These are phyloP conservation scores for Nomada ferruginata DNA, from an alignment of 2,888 invertebrate species.

Conservation along the genomic window DNA sequence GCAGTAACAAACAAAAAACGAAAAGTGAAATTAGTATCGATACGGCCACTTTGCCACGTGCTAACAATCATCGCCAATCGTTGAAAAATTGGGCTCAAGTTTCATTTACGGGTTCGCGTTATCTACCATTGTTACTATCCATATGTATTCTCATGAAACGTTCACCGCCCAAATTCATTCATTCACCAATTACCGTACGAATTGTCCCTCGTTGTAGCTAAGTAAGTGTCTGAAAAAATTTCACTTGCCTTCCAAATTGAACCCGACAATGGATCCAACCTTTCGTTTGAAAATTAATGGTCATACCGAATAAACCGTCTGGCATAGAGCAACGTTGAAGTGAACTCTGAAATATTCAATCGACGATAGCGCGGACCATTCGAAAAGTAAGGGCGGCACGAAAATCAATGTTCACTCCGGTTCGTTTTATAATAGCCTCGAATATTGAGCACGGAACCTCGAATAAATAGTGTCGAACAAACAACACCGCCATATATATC, in stretches of 20 bases:
- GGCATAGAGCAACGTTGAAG: not conserved
- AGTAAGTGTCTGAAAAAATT: constrained; percentile 5
- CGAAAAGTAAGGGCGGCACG: no score
- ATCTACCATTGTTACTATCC: not conserved
- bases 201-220: not conserved
- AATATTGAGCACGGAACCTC: no score
- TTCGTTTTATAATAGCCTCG: no score
- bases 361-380: not conserved
- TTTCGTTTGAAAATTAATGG: not conserved
- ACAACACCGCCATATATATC: no score
- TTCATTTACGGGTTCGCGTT: not conserved
- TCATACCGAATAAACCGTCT: not conserved
- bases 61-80: no score
- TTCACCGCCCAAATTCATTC: not conserved
- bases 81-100: no score
- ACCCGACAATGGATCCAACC: constrained; percentile 24
- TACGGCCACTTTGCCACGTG: no score
- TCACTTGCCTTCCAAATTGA: constrained; percentile 10
- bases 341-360: not conserved
- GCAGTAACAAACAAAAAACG: not conserved
- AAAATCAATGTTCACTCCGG: not conserved
- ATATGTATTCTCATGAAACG: not conserved
- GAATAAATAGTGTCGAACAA: no score
- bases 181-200: constrained; percentile 6
- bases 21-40: no score